Conservation (phyloP, 2,113 vertebrate species). For the Meles meles region DNA sequence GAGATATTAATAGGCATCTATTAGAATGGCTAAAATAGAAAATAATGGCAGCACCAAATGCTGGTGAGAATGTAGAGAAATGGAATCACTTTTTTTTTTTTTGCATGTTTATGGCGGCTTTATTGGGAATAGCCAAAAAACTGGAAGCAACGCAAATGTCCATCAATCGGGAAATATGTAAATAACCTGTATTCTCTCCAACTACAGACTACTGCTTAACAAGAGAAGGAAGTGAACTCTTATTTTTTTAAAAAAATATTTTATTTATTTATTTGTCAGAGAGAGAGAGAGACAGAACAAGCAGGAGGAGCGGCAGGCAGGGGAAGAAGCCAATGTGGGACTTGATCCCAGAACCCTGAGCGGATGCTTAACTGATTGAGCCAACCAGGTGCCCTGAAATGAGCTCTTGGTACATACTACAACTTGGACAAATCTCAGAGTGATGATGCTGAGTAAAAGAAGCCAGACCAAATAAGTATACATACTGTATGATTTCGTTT, state of each 20-base stretch:
- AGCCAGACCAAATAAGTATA: not conserved
- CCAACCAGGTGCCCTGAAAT: not conserved
- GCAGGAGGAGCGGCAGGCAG: not conserved
- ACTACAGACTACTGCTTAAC: not conserved
- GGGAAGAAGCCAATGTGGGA: not conserved
- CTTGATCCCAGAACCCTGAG: not conserved
- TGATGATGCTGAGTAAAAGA: not conserved
- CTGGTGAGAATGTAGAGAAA: not conserved
- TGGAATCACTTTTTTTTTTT: not conserved
- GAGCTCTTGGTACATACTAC: not conserved
- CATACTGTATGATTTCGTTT: not conserved
- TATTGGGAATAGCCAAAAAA: not conserved
- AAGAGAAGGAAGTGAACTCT: not conserved
- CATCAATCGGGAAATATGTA: not conserved
- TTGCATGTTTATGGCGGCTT: not conserved
- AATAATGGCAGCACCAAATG: not conserved
- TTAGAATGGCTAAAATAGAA: not conserved
- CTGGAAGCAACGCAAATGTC: not conserved
- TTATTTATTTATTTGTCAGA: no score
- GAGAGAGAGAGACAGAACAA: not conserved
- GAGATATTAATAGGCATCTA: not conserved
- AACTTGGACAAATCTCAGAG: not conserved
- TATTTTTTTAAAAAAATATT: not conserved
- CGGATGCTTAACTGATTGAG: not conserved
- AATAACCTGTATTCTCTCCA: not conserved